Evolutionary conservation across 2,888 invertebrate genomes (phyloP).

Genomic region (Rotaria socialis): DNA sequence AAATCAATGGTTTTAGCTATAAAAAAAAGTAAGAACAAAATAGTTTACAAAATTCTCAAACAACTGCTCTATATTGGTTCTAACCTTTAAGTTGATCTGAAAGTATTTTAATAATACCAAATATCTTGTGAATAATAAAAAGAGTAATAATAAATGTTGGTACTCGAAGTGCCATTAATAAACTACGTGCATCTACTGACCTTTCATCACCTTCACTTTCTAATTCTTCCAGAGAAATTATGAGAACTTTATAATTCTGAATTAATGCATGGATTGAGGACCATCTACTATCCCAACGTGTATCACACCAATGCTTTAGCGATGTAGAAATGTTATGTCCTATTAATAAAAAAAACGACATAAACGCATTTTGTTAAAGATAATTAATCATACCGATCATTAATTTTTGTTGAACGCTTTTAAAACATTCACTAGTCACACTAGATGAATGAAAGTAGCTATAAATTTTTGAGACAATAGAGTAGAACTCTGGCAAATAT

Average conservation of each 20-base stretch:
- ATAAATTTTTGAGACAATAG: neutral
- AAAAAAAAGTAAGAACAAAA: neutral
- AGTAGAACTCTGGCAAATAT: neutral
- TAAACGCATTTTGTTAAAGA: neutral
- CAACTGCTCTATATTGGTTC: neutral
- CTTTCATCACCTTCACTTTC: neutral
- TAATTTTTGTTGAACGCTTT: neutral
- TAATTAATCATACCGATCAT: neutral
- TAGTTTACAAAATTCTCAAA: neutral
- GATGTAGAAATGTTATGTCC: neutral
- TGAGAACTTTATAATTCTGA: neutral
- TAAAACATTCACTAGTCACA: neutral
- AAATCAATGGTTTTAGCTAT: neutral
- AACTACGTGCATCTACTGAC: neutral
- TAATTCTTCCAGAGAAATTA: neutral
- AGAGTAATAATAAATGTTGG: neutral
- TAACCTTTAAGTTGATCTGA: neutral
- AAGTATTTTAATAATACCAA: neutral
- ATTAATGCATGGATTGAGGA: neutral
- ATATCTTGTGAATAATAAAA: neutral
- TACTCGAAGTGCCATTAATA: neutral
- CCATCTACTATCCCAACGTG: constrained; percentile 18
- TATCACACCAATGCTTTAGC: neutral
- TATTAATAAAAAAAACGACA: neutral
- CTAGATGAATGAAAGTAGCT: neutral